A percentile compares a stretch with the other conserved stretches of the same genome.
phyloP scores from a whole-genome alignment of 2,888 invertebrate genomes.

The Siphlonurus alternatus region DNA sequence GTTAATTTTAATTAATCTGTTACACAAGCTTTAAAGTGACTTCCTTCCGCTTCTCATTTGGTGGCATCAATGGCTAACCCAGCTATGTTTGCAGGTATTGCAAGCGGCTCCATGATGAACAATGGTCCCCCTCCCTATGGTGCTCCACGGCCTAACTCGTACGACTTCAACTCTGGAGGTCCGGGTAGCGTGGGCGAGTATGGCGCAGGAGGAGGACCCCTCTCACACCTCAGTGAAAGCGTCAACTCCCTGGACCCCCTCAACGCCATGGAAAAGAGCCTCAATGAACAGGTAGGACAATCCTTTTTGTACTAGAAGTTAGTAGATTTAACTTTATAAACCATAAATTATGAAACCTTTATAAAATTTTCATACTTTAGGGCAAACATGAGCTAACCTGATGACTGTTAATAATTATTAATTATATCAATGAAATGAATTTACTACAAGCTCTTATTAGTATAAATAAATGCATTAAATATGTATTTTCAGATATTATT shows the following conservation, averaged over 20 bases:
- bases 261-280: constrained; percentile 83
- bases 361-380: constrained; percentile 11
- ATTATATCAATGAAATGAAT: no score
- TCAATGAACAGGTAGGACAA: constrained; percentile 73
- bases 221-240: constrained; percentile 69
- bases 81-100: constrained; percentile 33
- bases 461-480: no score
- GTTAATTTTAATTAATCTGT: no score
- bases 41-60: no score
- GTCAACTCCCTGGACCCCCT: constrained; percentile 80
- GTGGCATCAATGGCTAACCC: no score
- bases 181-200: constrained; percentile 41
- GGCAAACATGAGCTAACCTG: constrained; percentile 11
- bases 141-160: constrained; percentile 28
- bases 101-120: constrained; percentile 76
- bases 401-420: constrained; percentile 12
- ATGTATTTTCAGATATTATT: no score
- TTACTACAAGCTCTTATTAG: no score
- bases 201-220: constrained; percentile 48
- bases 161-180: constrained; percentile 36
- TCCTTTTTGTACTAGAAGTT: not conserved
- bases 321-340: not conserved
- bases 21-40: no score
- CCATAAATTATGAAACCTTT: constrained; percentile 18
- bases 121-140: constrained; percentile 30